phyloP scores from a whole-genome alignment of 2,888 invertebrate species.

The Antitype chi region DNA sequence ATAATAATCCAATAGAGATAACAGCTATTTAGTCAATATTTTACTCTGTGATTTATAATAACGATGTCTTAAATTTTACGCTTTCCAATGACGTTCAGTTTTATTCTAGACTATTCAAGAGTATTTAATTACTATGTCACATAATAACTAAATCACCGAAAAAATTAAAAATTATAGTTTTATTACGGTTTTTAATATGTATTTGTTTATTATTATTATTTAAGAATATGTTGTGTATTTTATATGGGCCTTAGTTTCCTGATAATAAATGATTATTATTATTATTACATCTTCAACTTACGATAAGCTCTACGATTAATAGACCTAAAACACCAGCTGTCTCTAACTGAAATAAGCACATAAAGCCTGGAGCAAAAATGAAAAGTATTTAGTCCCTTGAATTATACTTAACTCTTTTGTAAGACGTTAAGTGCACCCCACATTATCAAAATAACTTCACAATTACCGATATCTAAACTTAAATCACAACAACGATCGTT shows the following conservation, averaged over 20 bases:
- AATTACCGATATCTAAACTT: constrained; percentile 52
- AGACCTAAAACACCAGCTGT: neutral
- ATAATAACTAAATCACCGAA: neutral
- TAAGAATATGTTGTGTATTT: no score
- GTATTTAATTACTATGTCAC: neutral
- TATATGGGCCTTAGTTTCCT: no score
- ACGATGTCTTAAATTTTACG: neutral
- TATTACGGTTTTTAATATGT: no score
- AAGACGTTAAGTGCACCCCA: constrained; percentile 2
- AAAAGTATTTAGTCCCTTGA: neutral
- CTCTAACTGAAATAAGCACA: neutral
- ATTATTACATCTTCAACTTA: neutral
- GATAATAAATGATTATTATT: no score
- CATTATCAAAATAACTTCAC: constrained; percentile 39
- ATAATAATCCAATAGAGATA: neutral
- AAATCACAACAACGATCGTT: constrained; percentile 61
- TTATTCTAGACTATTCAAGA: constrained; percentile 5
- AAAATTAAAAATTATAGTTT: no score
- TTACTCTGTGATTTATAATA: neutral
- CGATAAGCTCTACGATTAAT: neutral
- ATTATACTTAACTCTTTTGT: neutral
- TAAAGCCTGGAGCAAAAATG: no score
- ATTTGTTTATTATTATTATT: no score
- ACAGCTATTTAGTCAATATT: neutral
- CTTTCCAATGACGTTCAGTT: neutral